Conservation (phyloP, 1,140 invertebrate species). For the Scaptomyza montana region DNA sequence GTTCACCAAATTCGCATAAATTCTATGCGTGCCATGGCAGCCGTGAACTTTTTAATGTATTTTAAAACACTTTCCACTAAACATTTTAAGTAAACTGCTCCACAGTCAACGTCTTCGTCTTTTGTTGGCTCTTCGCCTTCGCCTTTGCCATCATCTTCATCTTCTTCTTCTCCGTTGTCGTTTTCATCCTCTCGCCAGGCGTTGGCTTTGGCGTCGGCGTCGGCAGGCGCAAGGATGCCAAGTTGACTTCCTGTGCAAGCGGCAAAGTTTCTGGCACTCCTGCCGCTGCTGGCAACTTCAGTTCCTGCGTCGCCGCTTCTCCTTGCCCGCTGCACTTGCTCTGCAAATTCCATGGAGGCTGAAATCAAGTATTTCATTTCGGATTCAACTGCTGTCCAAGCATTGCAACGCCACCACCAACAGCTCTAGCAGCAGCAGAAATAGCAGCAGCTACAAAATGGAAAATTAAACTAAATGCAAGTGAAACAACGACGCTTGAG, state of each 20-base stretch:
- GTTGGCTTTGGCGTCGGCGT: slow-evolving; percentile 6
- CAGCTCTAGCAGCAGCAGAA: slow-evolving; percentile 17
- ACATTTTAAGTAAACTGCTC: slow-evolving; percentile 79
- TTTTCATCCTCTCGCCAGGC: background rate
- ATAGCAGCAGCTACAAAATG: slow-evolving; percentile 42
- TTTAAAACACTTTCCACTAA: slow-evolving; percentile 82
- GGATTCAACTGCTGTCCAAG: slow-evolving; percentile 80
- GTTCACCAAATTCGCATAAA: slow-evolving; percentile 81
- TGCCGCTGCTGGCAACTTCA: slow-evolving; percentile 23
- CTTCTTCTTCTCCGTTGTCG: slow-evolving; percentile 23
- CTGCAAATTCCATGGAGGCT: slow-evolving; percentile 71
- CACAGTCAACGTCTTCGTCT: slow-evolving; percentile 26
- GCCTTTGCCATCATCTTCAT: slow-evolving; percentile 3
- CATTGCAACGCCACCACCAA: slow-evolving; percentile 52
- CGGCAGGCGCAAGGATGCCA: slow-evolving; percentile 46
- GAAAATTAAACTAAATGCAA: slow-evolving; percentile 43
- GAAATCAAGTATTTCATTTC: slow-evolving; percentile 82
- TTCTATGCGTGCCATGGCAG: slow-evolving; percentile 77
- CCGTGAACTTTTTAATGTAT: slow-evolving; percentile 81
- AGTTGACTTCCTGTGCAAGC: slow-evolving; percentile 75
- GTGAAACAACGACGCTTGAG: background rate
- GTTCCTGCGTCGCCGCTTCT: background rate
- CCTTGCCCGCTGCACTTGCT: slow-evolving; percentile 21
- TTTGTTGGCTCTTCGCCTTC: background rate
- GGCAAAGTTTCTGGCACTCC: slow-evolving; percentile 64